Base-by-base conservation (phyloP, 2,113 vertebrate genomes). In the Seriola aureovittata region DNA sequence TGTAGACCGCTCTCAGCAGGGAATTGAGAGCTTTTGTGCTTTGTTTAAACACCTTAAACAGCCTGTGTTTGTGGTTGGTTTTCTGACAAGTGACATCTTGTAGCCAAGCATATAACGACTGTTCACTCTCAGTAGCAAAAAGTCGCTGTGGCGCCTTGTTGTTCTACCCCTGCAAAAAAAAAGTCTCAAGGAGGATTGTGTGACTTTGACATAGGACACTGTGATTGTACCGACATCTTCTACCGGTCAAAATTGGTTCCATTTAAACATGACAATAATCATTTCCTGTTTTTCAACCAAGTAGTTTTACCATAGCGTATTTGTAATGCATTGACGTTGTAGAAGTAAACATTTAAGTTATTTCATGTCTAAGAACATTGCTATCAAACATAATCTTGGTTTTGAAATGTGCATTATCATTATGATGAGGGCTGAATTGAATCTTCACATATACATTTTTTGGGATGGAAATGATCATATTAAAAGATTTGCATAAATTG, bases 1-100 rank as follows among this genome's bases (percentile, higher is more conserved):
- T 69, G 52, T 57, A 52, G 60, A 36, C 11, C 42, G 65, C 67
- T 38, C 44, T 79, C 44, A 25, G n/a, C 44, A 34, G 40, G 46
- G 71, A 71, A 78, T 60, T 4, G 2, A 23, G 3, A 59, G 5
- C 60, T 29, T 78, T 32, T 38, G 34, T n/a, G 29, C 11, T 54
- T 29, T 48, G 25, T 34, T 65, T 54, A 25, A 66, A 58, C 2
- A 8, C 50, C 17, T 52, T 52, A 52, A 23, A 57, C n/a, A 12
- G 54, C 54, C 10, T 5, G 54, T 65, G 14, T 70, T 62, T 50
- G 9, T 60, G 40, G 40, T 42, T 11, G 8, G 60, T 80, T 70
- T 66, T 58, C 32, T 58, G 52, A 29, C 16, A 74, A 3, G n/a
- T 58, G 69, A 21, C 36, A 46, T 57, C 54, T 48, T 19, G 50